A percentile compares a stretch with the other conserved stretches of the same genome.
These are phyloP conservation scores for Drosophila percnosoma DNA, from an alignment of 2,888 invertebrate genomes.

Conservation along the genomic window DNA sequence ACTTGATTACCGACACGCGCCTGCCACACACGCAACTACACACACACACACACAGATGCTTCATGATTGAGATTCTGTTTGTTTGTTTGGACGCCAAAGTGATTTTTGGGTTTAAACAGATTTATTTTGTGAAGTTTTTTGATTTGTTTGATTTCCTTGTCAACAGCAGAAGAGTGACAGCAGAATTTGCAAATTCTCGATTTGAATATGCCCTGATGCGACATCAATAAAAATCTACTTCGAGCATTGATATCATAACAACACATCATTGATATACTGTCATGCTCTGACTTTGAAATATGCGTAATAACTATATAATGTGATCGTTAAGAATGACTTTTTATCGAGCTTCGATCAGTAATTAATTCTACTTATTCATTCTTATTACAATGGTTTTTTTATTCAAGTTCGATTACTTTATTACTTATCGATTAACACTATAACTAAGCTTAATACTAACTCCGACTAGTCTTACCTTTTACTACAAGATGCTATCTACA, in stretches of 20 bases:
- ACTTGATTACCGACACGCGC: conserved; percentile 76
- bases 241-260: neutral
- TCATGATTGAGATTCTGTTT: conserved; percentile 22
- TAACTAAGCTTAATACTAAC: neutral
- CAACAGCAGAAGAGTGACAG: neutral
- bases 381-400: neutral
- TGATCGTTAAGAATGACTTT: neutral
- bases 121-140: conserved; percentile 58
- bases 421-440: neutral
- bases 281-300: neutral
- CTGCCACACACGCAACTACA: conserved; percentile 31
- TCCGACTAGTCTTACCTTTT: neutral
- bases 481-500: neutral
- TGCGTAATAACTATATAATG: neutral
- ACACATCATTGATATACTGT: neutral
- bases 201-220: neutral
- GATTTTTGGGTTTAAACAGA: conserved; percentile 64
- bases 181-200: conserved; percentile 5
- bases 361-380: neutral
- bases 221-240: neutral
- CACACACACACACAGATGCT: conserved; percentile 1
- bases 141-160: conserved; percentile 46
- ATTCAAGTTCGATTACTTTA: neutral
- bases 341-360: neutral
- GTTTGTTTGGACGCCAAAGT: conserved; percentile 45